Evolutionary conservation across 2,113 vertebrate species (phyloP), one percentile per base, ranked within the genome.

Genomic region (Falco punctatus): DNA sequence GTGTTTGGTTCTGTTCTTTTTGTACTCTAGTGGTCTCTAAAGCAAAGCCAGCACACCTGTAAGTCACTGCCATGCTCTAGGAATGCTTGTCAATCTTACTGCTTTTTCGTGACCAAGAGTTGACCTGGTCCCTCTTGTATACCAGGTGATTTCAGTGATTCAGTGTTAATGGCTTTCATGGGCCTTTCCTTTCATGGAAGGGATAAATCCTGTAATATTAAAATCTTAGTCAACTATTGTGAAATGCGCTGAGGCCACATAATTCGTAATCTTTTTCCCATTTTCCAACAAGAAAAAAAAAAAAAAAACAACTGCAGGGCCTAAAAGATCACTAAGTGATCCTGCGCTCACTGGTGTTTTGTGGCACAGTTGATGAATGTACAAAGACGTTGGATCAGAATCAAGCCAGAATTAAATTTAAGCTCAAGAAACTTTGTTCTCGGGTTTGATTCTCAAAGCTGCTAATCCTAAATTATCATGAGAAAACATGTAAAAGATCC

Each of bases 391-490:
- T 97, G 93, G 93, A 93, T 95, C 93, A 93, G 92, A 95, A 93
- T 96, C 93, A 95, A 96, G 73, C 18, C 88, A 61, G 97, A 94
- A 95, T 96, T 96, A 97, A 93, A 90, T 91, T 90, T 69, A 86
- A 96, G 73, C 94, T 88, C 26, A 42, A 81, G 81, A 78, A 95
- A 89, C 89, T 74, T 92, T 85, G 88, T 94, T 87, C 94, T 94
- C 11, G 4, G 58, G 87, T 96, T 88, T 93, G 92, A 90, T 96
- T 90, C 78, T 93, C 92, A 87, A 93, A 96, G 91, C 94, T 94
- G 81, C 83, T 98, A 97, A 97, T 97, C 97, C 96, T 81, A 90
- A 97, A 97, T 98, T 95, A 94, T 94, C 88, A 72, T 89, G 92
- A 95, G 96, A 95, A 95, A 96, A 78, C 81, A 80, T 33, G 28